Evolutionary conservation across 2,888 invertebrate species (phyloP), one percentile per base, ranked within the genome.

Genomic region (Stenodema calcarata): DNA sequence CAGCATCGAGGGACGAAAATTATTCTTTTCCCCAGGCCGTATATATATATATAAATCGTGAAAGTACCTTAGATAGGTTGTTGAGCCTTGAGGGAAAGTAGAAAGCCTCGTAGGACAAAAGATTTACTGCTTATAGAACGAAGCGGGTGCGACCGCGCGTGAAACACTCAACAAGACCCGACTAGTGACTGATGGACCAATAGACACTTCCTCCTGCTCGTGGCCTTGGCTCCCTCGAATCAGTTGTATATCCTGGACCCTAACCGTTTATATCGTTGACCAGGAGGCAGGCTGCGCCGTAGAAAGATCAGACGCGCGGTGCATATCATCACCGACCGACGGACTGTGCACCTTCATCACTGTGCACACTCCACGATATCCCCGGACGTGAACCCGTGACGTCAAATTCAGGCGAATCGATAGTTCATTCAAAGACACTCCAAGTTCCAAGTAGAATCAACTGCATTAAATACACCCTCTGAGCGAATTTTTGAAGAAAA

Each of bases 171-270:
- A 78, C 78, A 78, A 78, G 78, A 78, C 78, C 78, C 44, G 78
- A 78, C 78, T 42, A 44, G 78, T 84, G 84, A 84, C 73, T 84
- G 84, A 84, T 75, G 75, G 84, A 35, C 84, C 84, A 84, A 84
- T 84, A 70, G 75, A 84, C 84, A 84, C 84, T 84, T 84, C 84
- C 84, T 84, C 47, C 84, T 50, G 44, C 35, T 80, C 54, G 30
- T 28, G 80, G 50, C 80, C 80, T 80, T 62, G 80, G 80, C 28
- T 80, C 80, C 50, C 80, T 41, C 80, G 80, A 27, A 80, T 54
- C 80, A 54, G 28, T 70, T 30, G 30, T 70, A 35, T 70, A 70
- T 73, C 73, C 28, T 30, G 70, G 30, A 70, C 28, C 70, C 41
- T 73, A 41, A 73, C 30, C 73, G 73, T 73, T 73, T 73, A 73